Evolutionary conservation across 2,113 vertebrate species (phyloP), one percentile per base, ranked within the genome.

Genomic region (Trematocara unimaculatum): DNA sequence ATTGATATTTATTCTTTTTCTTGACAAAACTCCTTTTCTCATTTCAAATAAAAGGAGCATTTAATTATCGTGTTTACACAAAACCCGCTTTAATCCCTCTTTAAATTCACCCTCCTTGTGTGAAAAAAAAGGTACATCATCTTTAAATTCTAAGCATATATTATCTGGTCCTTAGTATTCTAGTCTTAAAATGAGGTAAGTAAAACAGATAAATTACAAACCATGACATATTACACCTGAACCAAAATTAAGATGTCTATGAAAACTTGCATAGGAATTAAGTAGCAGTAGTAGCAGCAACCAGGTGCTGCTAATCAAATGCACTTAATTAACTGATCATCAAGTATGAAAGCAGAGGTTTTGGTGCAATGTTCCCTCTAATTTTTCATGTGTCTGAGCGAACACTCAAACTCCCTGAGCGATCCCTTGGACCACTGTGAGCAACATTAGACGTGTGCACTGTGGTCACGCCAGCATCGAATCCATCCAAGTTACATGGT

Each of bases 401-500:
- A 54, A 54, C 51, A 54, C 51, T 1, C 51, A 54, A 54, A 20
- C 0, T 54, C n/a, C n/a, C n/a, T 20, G n/a, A 54, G 51, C 9
- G 2, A 0, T 2, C 0, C 2, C n/a, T 54, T 54, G 9, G n/a
- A 11, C n/a, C 51, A 2, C 3, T 54, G 51, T 54, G 51, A 54
- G 51, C 51, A 20, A 54, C 51, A 54, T 0, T 0, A 53, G n/a
- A 53, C 5, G 0, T 53, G 51, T 53, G 51, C 51, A 53, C 51
- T n/a, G 49, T 51, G 49, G 49, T n/a, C 49, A n/a, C 0, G 3
- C 49, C 49, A 9, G 49, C 49, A 51, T n/a, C 8, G 1, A n/a
- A 51, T 51, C 8, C 49, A 51, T 51, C 17, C 49, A 51, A 51
- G 49, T 51, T 9, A 51, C 17, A n/a, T 0, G 49, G 7, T n/a